Base-by-base conservation (phyloP, 2,888 invertebrate species). In the Cylindroiulus punctatus region DNA sequence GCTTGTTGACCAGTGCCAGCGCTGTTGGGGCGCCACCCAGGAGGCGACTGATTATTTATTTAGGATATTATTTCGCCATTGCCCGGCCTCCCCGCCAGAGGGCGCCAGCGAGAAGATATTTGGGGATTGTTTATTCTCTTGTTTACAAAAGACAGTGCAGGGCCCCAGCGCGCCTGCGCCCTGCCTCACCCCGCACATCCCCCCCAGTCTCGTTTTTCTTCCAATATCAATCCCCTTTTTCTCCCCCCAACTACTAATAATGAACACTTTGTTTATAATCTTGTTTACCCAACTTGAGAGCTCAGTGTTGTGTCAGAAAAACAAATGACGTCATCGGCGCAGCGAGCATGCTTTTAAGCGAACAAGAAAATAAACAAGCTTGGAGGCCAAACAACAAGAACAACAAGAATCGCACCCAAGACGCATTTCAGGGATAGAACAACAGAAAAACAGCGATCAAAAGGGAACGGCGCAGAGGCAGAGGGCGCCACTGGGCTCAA, bases 181-280 rank as follows among this genome's bases (percentile, higher is more conserved):
- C n/a, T 22, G 8, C 4, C 82, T 82, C 5, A 36, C 82, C 36
- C 82, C 82, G 17, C 36, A 19, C 32, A 32, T 40, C 32, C 40
- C 82, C 82, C 82, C 40, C 82, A 40, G 36, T 82, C 82, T 82
- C 82, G 32, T 40, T 82, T 40, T 82, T 40, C 40, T 82, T 82
- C 82, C 82, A 32, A 40, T 82, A 82, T 40, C 32, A 32, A 82
- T 40, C 82, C 82, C 47, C 30, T 42, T 44, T 84, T 44, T 84
- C 84, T 30, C 42, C n/a, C 82, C 82, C 82, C 82, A 32, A 82
- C 82, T 40, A 82, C 82, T 47, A 84, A 84, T 84, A 84, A 84
- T 84, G 84, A 84, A 84, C 84, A 84, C 84, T 84, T 84, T 84
- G 84, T 84, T 84, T 84, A 84, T 84, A 84, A 84, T 84, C 84